Evolutionary conservation across 2,797 vertebrate species (phyloP).

Genomic region (Neopelma chrysocephalum): DNA sequence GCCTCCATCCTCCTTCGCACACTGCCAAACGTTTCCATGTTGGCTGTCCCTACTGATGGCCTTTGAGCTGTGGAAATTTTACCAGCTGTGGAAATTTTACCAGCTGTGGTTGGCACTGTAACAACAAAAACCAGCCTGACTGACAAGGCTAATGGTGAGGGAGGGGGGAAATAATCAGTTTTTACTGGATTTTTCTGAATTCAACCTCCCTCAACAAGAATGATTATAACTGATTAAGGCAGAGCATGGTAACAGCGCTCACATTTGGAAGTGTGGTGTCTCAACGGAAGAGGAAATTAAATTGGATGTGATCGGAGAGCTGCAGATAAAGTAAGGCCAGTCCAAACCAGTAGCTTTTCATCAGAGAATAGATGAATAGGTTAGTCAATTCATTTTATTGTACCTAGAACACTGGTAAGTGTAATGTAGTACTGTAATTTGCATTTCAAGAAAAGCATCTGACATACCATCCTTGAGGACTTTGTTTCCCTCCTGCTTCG

Average conservation of each 20-base stretch:
- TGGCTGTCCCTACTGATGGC: neutral
- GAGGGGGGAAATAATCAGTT: neutral
- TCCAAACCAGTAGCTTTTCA: neutral
- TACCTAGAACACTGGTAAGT: neutral
- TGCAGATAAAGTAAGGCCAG: neutral
- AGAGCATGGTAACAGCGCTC: neutral
- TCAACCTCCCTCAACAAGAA: neutral
- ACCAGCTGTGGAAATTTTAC: neutral
- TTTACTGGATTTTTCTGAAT: slow-evolving; percentile 4
- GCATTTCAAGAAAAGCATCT: neutral
- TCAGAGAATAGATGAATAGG: neutral
- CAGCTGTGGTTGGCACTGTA: neutral
- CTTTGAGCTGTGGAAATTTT: neutral
- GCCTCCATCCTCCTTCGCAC: neutral
- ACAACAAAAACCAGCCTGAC: neutral
- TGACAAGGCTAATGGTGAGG: neutral
- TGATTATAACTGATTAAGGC: slow-evolving; percentile 14
- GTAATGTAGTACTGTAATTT: neutral
- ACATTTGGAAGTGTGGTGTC: neutral
- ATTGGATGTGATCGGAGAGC: neutral
- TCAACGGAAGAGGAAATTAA: slow-evolving; percentile 18
- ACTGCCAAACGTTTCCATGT: accelerated
- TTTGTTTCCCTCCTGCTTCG: neutral
- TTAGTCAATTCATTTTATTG: neutral
- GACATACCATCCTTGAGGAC: neutral